Percentiles rank a stretch among this genome's conserved stretches.
These are phyloP conservation scores for Callospermophilus lateralis DNA, from an alignment of 2,113 vertebrate genomes.

Conservation along the genomic window DNA sequence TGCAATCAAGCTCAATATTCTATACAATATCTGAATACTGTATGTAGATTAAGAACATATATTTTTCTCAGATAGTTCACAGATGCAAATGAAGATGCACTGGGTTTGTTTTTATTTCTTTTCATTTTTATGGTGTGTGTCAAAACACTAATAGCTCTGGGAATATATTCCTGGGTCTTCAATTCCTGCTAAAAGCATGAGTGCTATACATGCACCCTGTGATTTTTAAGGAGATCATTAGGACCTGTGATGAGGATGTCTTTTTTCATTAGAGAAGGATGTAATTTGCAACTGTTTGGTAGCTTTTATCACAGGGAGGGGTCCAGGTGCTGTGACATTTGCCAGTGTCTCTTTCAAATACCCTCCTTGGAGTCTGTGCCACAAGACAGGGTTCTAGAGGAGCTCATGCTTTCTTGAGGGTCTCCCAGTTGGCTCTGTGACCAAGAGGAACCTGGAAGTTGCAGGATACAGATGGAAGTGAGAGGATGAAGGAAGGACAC, in stretches of 20 bases:
- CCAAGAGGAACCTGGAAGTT: not conserved
- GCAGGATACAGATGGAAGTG: not conserved
- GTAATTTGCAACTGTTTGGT: not conserved
- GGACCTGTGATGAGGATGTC: not conserved
- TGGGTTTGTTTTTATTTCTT: not conserved
- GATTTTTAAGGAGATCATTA: conserved; percentile 15
- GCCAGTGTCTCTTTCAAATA: not conserved
- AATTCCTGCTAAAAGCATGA: not conserved
- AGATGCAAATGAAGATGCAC: conserved; percentile 28
- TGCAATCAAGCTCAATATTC: conserved; percentile 80
- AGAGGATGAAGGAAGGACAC: not conserved
- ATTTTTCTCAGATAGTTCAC: conserved; percentile 41
- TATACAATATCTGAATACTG: conserved; percentile 69
- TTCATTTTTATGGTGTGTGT: not conserved
- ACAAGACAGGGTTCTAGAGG: not conserved
- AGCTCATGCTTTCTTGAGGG: not conserved
- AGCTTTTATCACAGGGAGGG: not conserved
- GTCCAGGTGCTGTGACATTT: not conserved
- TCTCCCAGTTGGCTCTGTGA: not conserved
- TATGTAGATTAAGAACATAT: conserved; percentile 35
- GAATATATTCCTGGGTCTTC: conserved; percentile 1
- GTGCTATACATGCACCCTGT: not conserved
- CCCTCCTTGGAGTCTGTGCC: not conserved
- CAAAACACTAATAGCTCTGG: conserved; percentile 47
- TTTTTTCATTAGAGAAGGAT: conserved; percentile 29